A percentile compares a stretch with the other conserved stretches of the same genome.
phyloP scores from a whole-genome alignment of 2,888 invertebrate genomes.

The Ischnura elegans region DNA sequence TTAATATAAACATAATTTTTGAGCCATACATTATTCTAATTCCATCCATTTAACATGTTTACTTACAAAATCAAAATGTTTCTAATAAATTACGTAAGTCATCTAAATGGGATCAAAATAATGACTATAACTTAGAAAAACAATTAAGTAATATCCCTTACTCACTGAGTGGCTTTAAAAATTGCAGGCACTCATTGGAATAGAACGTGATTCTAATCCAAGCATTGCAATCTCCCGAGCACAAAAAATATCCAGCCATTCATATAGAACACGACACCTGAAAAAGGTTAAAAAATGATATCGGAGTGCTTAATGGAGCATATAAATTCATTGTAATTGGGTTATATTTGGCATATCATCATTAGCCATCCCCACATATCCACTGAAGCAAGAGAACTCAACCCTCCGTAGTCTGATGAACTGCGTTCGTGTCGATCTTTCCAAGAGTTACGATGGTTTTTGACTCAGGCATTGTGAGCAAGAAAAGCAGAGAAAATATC shows the following conservation, averaged over 20 bases:
- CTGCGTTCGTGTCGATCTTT: background rate
- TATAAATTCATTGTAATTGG: background rate
- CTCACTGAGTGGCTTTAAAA: background rate
- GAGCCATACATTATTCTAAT: too few species aligned
- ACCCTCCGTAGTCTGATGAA: background rate
- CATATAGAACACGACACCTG: background rate
- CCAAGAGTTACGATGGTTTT: background rate
- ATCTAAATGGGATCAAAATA: too few species aligned
- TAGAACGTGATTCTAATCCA: background rate
- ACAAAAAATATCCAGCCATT: background rate
- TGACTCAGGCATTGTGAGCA: background rate
- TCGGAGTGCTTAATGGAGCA: background rate
- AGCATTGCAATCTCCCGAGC: background rate
- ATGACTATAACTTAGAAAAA: too few species aligned
- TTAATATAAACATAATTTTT: too few species aligned
- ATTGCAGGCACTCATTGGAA: background rate
- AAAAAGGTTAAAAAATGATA: background rate
- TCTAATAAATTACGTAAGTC: too few species aligned
- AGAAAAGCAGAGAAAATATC: too few species aligned
- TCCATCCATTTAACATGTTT: too few species aligned
- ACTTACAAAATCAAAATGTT: too few species aligned
- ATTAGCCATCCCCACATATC: background rate
- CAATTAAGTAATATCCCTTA: too few species aligned
- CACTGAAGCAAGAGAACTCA: background rate
- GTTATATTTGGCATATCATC: background rate